phyloP scores from a whole-genome alignment of 2,113 vertebrate species.

The Indicator indicator region DNA sequence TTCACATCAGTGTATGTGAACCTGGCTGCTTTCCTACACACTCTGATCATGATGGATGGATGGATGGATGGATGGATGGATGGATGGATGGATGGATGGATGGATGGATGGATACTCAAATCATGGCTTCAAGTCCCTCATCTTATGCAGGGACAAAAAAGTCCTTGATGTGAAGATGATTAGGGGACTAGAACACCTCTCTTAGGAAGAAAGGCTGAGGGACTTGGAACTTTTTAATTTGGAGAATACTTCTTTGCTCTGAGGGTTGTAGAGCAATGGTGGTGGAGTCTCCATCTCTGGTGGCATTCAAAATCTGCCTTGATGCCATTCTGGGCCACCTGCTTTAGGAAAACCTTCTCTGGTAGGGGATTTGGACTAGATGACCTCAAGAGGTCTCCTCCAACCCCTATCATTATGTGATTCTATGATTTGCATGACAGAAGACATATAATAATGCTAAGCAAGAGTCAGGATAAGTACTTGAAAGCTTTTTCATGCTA shows the following conservation, averaged over 20 bases:
- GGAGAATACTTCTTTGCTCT: too few relatives aligned
- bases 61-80: not conserved
- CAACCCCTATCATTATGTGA: too few relatives aligned
- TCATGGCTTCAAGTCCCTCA: not conserved
- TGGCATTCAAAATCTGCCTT: too few relatives aligned
- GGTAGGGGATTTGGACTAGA: too few relatives aligned
- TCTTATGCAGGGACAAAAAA: not conserved
- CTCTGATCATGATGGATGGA: not conserved
- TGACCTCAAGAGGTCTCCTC: too few relatives aligned
- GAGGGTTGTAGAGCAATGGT: too few relatives aligned
- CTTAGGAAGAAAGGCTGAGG: too few relatives aligned
- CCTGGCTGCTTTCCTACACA: not conserved
- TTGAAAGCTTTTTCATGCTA: not conserved
- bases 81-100: not conserved
- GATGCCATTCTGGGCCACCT: too few relatives aligned
- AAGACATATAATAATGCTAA: not conserved
- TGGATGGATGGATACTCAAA: not conserved
- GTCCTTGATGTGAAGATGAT: not conserved
- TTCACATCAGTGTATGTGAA: not conserved
- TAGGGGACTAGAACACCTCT: too few relatives aligned
- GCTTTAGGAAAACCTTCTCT: too few relatives aligned
- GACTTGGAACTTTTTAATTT: too few relatives aligned
- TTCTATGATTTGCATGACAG: not conserved
- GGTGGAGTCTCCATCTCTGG: too few relatives aligned
- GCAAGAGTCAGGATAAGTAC: not conserved